These are phyloP conservation scores for Hyles vespertilio DNA, from an alignment of 1,140 invertebrate species.

Conservation along the genomic window DNA sequence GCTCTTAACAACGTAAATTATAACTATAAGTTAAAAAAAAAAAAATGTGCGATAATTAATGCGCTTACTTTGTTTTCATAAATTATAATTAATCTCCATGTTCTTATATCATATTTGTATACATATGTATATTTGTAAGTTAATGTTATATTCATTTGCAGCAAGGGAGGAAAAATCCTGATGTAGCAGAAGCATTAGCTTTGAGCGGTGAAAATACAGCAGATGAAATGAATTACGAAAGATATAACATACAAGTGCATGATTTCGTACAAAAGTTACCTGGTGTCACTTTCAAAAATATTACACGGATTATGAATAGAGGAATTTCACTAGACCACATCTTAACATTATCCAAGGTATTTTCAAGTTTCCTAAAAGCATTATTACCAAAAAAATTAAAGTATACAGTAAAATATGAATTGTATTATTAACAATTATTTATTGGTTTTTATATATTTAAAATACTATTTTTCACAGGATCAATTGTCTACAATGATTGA, in stretches of 20 bases:
- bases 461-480: constrained; percentile 69
- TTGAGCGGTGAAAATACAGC: constrained; percentile 80
- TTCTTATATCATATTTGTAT: no score
- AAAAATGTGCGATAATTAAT: no score
- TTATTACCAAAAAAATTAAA: no score
- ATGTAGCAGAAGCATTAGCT: constrained; percentile 79
- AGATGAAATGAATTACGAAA: constrained; percentile 78
- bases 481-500: constrained; percentile 81
- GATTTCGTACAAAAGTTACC: constrained; percentile 95
- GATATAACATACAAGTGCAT: constrained; percentile 86
- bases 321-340: constrained; percentile 85
- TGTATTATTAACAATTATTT: no score
- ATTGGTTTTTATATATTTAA: not conserved
- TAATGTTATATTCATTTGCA: constrained; percentile 35
- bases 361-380: no score
- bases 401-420: no score
- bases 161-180: constrained; percentile 87
- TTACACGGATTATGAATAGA: constrained; percentile 86
- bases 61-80: no score
- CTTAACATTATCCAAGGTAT: constrained; percentile 76
- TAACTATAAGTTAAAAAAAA: no score
- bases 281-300: constrained; percentile 92
- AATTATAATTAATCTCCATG: no score
- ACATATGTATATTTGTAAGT: no score
- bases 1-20: no score